Conservation (phyloP, 2,113 vertebrate species). For the Nerophis ophidion region DNA sequence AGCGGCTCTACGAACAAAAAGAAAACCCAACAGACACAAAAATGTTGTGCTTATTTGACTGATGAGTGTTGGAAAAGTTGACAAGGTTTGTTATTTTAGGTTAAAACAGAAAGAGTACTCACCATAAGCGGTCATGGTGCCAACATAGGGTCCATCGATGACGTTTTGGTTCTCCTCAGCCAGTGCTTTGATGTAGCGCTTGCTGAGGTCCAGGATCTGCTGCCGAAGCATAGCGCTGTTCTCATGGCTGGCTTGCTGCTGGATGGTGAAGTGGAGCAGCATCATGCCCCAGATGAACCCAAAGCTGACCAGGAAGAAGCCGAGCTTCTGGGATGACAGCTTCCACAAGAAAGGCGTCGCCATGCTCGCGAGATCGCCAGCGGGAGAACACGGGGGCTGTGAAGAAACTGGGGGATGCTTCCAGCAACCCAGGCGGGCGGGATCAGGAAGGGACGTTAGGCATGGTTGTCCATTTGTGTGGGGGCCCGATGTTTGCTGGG, state of each 20-base stretch:
- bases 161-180: constrained; percentile 95
- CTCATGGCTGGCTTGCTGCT: constrained; percentile 90
- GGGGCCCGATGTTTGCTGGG: not conserved
- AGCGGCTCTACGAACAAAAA: not conserved
- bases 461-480: constrained; percentile 64
- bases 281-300: constrained; percentile 99
- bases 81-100: not conserved
- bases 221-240: constrained; percentile 89
- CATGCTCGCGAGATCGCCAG: constrained; percentile 67
- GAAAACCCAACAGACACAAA: not conserved
- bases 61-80: not conserved
- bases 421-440: constrained; percentile 16
- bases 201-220: constrained; percentile 98
- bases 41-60: not conserved
- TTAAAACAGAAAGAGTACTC: constrained; percentile 48
- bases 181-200: constrained; percentile 95
- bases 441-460: constrained; percentile 55
- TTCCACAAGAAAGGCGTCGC: constrained; percentile 89
- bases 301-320: constrained; percentile 96
- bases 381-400: constrained; percentile 29
- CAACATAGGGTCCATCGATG: constrained; percentile 95
- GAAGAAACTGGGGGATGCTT: constrained; percentile 13
- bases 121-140: constrained; percentile 98
- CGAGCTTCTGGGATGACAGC: constrained; percentile 95
- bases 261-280: constrained; percentile 98